These are phyloP conservation scores for Oreochromis spilurus DNA, from an alignment of 2,113 vertebrate species.

Conservation along the genomic window DNA sequence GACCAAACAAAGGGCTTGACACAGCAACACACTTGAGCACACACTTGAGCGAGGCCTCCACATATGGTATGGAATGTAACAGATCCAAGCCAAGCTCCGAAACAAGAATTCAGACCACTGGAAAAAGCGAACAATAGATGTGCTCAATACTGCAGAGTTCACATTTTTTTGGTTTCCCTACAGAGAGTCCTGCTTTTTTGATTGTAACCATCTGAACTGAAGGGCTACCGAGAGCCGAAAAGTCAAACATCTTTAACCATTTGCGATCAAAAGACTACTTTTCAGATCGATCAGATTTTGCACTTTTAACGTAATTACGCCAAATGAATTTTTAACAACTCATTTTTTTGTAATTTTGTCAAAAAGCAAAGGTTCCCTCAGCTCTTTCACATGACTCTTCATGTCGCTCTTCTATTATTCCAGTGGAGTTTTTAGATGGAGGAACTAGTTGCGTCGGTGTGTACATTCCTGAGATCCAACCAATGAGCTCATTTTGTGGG, in stretches of 20 bases:
- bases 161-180: constrained; percentile 33
- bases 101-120: constrained; percentile 40
- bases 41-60: constrained; percentile 27
- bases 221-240: not conserved
- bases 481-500: constrained; percentile 43
- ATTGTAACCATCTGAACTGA: constrained; percentile 42
- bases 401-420: not conserved
- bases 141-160: constrained; percentile 39
- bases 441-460: constrained; percentile 5
- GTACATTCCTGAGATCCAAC: constrained; percentile 47
- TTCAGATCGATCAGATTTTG: not conserved
- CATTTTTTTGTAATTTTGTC: not conserved
- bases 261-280: not conserved
- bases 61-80: constrained; percentile 64
- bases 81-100: constrained; percentile 31
- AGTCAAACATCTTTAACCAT: not conserved
- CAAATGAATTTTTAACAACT: not conserved
- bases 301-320: not conserved
- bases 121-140: constrained; percentile 52
- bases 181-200: constrained; percentile 27
- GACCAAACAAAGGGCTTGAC: constrained; percentile 33
- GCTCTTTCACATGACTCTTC: not conserved
- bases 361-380: not conserved
- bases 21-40: constrained; percentile 2
- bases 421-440: not conserved